A percentile compares a stretch with the other conserved stretches of the same genome.
phyloP scores from a whole-genome alignment of 2,797 vertebrate species.

The Novumbra hubbsi region DNA sequence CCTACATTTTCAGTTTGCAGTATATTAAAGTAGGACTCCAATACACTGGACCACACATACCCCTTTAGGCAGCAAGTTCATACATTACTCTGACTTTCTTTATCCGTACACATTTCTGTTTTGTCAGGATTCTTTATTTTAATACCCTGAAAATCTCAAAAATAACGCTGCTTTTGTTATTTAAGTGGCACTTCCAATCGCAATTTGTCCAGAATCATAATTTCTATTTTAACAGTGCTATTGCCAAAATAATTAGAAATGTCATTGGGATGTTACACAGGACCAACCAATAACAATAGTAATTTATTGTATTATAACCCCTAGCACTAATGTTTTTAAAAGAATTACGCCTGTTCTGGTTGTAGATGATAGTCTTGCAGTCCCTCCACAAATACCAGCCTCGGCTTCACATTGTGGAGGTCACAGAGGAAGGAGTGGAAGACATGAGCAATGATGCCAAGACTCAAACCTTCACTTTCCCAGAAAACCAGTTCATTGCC shows the following conservation, averaged over 20 bases:
- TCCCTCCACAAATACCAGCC: slow-evolving; percentile 98
- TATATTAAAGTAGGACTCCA: not conserved
- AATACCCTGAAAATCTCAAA: too few species aligned
- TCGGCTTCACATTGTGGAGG: slow-evolving; percentile 94
- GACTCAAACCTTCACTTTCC: slow-evolving; percentile 95
- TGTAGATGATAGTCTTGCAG: slow-evolving; percentile 97
- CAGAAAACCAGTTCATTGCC: slow-evolving; percentile 96
- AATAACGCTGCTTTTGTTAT: not conserved
- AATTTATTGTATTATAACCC: not conserved
- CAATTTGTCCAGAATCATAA: not conserved
- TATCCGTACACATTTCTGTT: too few species aligned
- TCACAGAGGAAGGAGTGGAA: slow-evolving; percentile 94
- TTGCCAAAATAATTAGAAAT: not conserved
- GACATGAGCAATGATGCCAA: slow-evolving; percentile 91
- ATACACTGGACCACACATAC: too few species aligned
- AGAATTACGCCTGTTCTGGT: slow-evolving; percentile 3
- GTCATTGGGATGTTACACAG: not conserved
- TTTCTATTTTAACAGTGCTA: not conserved
- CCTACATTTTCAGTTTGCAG: too few species aligned
- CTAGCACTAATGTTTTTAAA: not conserved
- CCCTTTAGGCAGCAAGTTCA: too few species aligned
- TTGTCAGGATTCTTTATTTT: too few species aligned
- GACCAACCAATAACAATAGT: not conserved
- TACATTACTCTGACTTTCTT: too few species aligned
- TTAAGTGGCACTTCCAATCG: not conserved